Evolutionary conservation across 2,113 vertebrate species (phyloP).

Genomic region (Cricetomys ansorgei): DNA sequence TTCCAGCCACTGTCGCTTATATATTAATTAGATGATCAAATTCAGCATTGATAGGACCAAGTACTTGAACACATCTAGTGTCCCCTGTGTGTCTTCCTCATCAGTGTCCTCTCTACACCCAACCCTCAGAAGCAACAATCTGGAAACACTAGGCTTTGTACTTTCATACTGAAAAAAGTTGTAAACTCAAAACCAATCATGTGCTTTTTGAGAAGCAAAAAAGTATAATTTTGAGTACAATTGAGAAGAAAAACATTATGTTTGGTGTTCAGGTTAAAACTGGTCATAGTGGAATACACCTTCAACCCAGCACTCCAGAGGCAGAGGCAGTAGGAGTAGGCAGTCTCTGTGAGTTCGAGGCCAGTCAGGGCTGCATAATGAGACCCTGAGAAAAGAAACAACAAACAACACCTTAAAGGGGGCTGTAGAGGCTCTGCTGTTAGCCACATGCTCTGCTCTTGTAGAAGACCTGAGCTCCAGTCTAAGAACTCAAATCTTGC

Average conservation of each 20-base stretch:
- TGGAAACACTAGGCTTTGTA: background rate
- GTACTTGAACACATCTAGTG: background rate
- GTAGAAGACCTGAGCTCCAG: background rate
- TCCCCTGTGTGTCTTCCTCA: background rate
- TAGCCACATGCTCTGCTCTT: background rate
- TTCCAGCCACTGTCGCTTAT: conserved; percentile 3
- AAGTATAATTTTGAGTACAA: too few species aligned
- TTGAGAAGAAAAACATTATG: background rate
- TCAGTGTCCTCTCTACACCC: background rate
- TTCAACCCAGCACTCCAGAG: background rate
- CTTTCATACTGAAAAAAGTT: conserved; percentile 10
- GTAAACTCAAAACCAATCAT: background rate
- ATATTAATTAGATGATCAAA: conserved; percentile 2
- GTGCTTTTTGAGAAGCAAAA: too few species aligned
- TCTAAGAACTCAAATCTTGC: background rate
- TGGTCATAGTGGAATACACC: background rate
- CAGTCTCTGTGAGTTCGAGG: background rate
- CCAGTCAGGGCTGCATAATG: background rate
- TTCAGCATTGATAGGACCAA: background rate
- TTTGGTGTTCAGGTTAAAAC: background rate
- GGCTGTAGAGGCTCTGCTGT: background rate
- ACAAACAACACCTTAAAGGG: too few species aligned
- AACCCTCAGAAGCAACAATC: background rate
- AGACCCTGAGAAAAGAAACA: background rate
- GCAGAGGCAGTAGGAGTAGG: background rate